Conservation (phyloP, 2,113 vertebrate genomes). For the Pachypanchax playfairii region DNA sequence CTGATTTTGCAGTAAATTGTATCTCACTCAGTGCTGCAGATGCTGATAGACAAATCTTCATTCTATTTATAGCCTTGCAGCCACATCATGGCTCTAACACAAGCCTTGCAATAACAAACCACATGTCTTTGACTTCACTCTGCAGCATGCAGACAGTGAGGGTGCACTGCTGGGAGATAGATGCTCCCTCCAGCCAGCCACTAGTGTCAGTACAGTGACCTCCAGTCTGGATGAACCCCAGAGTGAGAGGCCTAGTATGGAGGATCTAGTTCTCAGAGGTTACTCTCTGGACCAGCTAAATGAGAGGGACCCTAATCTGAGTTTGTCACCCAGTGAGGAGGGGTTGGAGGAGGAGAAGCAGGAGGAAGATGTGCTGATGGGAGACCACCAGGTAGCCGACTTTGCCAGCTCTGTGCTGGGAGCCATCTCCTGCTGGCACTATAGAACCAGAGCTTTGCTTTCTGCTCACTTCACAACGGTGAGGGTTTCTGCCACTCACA, state of each 20-base stretch:
- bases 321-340: slow-evolving; percentile 66
- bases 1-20: slow-evolving; percentile 30
- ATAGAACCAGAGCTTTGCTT: slow-evolving; percentile 92
- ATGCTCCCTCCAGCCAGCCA: slow-evolving; percentile 67
- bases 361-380: slow-evolving; percentile 85
- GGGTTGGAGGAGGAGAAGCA: slow-evolving; percentile 63
- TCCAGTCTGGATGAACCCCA: slow-evolving; percentile 65
- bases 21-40: slow-evolving; percentile 54
- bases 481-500: slow-evolving; percentile 84
- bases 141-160: slow-evolving; percentile 88
- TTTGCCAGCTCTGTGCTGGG: slow-evolving; percentile 90
- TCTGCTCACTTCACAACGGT: slow-evolving; percentile 89
- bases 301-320: slow-evolving; percentile 60
- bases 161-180: slow-evolving; percentile 82
- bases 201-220: slow-evolving; percentile 68
- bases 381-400: slow-evolving; percentile 93
- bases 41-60: slow-evolving; percentile 24
- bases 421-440: slow-evolving; percentile 92
- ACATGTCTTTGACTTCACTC: slow-evolving; percentile 75
- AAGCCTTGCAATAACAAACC: slow-evolving; percentile 64
- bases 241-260: slow-evolving; percentile 64
- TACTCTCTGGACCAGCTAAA: slow-evolving; percentile 77
- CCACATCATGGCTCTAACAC: slow-evolving; percentile 51
- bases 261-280: slow-evolving; percentile 68
- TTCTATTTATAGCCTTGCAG: slow-evolving; percentile 43